A percentile compares a stretch with the other conserved stretches of the same genome.
These are phyloP conservation scores for Notodonta dromedarius DNA, from an alignment of 2,888 invertebrate genomes.

Conservation along the genomic window DNA sequence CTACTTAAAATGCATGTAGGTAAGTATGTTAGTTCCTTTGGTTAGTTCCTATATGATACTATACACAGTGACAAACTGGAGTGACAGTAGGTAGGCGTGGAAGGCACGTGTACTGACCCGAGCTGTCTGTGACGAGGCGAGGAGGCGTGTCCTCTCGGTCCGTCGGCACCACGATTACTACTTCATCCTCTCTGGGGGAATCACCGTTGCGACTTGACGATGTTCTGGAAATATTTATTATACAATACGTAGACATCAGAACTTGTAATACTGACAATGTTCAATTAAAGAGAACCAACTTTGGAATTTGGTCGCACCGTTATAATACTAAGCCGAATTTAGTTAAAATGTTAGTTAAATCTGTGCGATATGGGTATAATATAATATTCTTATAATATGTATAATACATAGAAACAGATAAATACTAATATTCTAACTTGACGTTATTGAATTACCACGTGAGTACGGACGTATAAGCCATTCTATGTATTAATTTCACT, in stretches of 20 bases:
- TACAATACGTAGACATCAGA: constrained; percentile 8
- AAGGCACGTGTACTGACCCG: constrained; percentile 68
- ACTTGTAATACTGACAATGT: background rate
- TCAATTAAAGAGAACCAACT: background rate
- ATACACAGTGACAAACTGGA: background rate
- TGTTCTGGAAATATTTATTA: constrained; percentile 60
- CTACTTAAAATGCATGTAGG: background rate
- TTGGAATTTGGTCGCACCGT: background rate
- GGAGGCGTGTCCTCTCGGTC: constrained; percentile 81
- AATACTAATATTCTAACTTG: no score
- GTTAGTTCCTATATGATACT: background rate
- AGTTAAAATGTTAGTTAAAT: no score
- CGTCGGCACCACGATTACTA: constrained; percentile 75
- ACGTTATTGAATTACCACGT: no score
- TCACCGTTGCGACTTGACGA: constrained; percentile 71
- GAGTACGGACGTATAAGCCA: no score
- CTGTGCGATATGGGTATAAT: no score
- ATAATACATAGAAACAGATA: no score
- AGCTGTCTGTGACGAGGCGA: constrained; percentile 86
- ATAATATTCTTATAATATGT: no score
- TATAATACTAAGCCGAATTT: no score
- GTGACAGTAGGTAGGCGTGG: constrained; percentile 32
- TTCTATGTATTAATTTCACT: no score
- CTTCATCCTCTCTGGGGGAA: constrained; percentile 76
- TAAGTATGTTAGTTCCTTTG: no score